phyloP scores from a whole-genome alignment of 1,140 invertebrate genomes.

The Drosophila baimaii region DNA sequence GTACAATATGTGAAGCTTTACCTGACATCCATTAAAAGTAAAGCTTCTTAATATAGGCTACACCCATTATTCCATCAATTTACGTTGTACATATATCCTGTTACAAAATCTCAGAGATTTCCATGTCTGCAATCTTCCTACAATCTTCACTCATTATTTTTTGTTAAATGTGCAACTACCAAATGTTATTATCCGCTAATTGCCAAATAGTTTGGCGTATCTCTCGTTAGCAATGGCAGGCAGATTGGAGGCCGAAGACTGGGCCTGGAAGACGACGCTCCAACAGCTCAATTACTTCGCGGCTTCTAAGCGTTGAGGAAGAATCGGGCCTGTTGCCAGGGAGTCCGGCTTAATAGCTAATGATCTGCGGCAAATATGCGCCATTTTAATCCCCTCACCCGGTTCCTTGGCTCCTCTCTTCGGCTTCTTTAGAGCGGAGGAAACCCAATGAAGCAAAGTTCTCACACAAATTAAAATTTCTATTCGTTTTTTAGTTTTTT shows the following conservation, averaged over 20 bases:
- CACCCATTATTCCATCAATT: not conserved
- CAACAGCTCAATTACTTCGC: slow-evolving; percentile 49
- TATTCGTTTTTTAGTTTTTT: slow-evolving; percentile 13
- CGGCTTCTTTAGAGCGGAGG: slow-evolving; percentile 14
- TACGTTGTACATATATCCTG: not conserved
- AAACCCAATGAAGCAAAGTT: slow-evolving; percentile 53
- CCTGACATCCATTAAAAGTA: not conserved
- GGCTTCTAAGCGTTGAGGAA: slow-evolving; percentile 12
- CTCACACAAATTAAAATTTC: slow-evolving; percentile 78
- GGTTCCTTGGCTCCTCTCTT: not conserved
- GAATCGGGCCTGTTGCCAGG: slow-evolving; percentile 57
- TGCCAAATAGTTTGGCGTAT: slow-evolving; percentile 55
- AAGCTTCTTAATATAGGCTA: not conserved
- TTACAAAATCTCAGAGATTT: not conserved
- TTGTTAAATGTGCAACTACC: slow-evolving; percentile 32
- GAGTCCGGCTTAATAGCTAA: slow-evolving; percentile 62
- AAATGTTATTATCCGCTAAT: slow-evolving; percentile 50
- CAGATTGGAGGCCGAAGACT: slow-evolving; percentile 32
- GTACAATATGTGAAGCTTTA: not conserved
- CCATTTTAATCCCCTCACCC: slow-evolving; percentile 67
- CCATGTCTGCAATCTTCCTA: slow-evolving; percentile 6
- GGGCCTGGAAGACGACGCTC: slow-evolving; percentile 11
- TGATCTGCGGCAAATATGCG: slow-evolving; percentile 73
- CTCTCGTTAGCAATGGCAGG: slow-evolving; percentile 40
- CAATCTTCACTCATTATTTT: slow-evolving; percentile 13